Evolutionary conservation across 53 echinoderm and acorn worm species (phyloP), one percentile per base, ranked within the genome.

Genomic region (Apostichopus leukothele): DNA sequence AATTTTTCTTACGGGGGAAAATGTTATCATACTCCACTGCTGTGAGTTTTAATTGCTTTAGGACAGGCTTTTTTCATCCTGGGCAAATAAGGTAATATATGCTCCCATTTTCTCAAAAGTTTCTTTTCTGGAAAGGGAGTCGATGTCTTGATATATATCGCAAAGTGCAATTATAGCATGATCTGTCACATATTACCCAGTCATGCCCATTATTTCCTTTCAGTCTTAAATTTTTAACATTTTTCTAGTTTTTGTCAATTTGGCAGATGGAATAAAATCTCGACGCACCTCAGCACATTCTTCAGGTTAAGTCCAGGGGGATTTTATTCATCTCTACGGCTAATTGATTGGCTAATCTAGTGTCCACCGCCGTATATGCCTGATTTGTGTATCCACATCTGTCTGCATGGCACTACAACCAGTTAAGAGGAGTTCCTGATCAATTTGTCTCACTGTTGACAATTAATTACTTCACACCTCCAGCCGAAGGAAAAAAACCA

Each of bases 381-480:
- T 63, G 63, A 63, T 63, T 63, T 63, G 63, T 63, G 63, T 63
- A 9, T 63, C 63, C 16, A 11, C 63, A 63, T 63, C 63, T 63
- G 63, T 63, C 63, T 63, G 16, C 63, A 16, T 7, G 63, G 63
- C 63, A 27, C 20, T 81, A 13, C 19, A 81, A 81, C 81, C 20
- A 79, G n/a, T 53, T 22, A 9, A 55, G 23, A 20, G 59, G 53
- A 54, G 5, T 81, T 81, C 59, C 52, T 6, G 20, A 81, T 19
- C 59, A 81, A 59, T 81, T 81, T 81, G 81, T 59, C 59, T 59
- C 53, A 50, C 55, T 21, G 81, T 10, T 81, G 81, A 81, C 54
- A 55, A 81, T 81, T 81, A 81, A 81, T 81, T 81, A 81, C 81
- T 81, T 81, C 81, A 81, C 81, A 81, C 81, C 59, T 12, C 50